These are phyloP conservation scores for Campylomormyrus tamandua DNA, from an alignment of 2,113 vertebrate species.

Conservation along the genomic window DNA sequence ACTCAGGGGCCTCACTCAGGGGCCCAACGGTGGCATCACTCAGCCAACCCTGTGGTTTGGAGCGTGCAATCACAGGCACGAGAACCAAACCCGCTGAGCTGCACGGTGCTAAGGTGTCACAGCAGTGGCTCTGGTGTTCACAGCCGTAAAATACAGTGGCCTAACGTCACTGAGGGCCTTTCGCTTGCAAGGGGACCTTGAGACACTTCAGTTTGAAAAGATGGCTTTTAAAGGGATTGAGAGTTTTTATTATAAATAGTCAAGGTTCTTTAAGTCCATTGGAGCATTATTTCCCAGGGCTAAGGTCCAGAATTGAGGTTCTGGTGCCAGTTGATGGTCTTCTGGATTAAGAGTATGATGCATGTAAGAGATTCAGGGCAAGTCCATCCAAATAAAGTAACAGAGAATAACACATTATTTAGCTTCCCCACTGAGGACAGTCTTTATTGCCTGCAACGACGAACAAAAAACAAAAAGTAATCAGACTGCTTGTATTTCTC, in stretches of 20 bases:
- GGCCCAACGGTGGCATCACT: neutral
- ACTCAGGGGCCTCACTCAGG: neutral
- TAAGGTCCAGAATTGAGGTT: neutral
- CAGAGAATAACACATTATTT: neutral
- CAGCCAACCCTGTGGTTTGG: neutral
- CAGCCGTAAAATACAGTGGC: neutral
- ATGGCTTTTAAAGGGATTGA: neutral
- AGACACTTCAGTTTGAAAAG: neutral
- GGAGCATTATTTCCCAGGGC: neutral
- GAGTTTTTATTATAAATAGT: neutral
- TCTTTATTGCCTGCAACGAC: neutral
- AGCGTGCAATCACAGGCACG: neutral
- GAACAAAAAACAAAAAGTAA: neutral
- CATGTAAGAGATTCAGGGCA: neutral
- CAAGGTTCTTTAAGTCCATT: neutral
- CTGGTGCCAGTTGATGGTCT: neutral
- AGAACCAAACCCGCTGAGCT: neutral
- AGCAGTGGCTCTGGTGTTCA: neutral
- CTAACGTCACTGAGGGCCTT: neutral
- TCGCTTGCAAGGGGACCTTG: neutral
- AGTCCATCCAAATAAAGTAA: neutral
- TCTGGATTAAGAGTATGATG: neutral
- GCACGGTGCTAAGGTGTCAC: neutral
- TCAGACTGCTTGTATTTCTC: neutral
- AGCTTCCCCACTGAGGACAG: neutral